These are phyloP conservation scores for Cactoblastis cactorum DNA, from an alignment of 2,888 invertebrate species.

Conservation along the genomic window DNA sequence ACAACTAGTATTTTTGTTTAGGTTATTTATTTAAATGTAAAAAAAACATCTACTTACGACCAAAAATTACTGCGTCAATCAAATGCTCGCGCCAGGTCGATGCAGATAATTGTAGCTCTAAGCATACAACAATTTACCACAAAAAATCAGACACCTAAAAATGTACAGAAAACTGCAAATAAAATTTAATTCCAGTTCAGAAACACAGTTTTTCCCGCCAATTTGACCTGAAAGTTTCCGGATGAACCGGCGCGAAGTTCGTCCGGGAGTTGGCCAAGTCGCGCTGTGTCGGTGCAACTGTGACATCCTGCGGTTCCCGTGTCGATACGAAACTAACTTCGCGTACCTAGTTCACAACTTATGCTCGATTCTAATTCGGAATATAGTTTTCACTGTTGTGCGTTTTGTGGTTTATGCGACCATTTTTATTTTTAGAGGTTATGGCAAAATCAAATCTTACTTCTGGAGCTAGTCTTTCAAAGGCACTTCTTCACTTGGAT, in stretches of 20 bases:
- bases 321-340: conserved; percentile 19
- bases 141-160: not conserved
- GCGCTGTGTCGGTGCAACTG: conserved; percentile 38
- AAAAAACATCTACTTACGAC: too few relatives aligned
- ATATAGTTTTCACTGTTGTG: not conserved
- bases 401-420: not conserved
- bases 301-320: conserved; percentile 28
- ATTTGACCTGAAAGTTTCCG: conserved; percentile 24
- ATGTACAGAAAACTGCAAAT: not conserved
- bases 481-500: too few relatives aligned
- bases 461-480: too few relatives aligned
- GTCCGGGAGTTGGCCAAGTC: conserved; percentile 34
- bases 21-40: too few relatives aligned
- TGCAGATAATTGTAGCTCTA: too few relatives aligned
- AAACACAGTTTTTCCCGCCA: not conserved
- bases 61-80: too few relatives aligned
- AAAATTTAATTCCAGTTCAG: not conserved
- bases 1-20: too few relatives aligned
- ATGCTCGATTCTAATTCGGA: not conserved
- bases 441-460: too few relatives aligned
- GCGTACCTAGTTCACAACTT: not conserved
- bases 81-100: too few relatives aligned
- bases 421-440: too few relatives aligned
- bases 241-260: conserved; percentile 36
- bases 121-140: too few relatives aligned